Evolutionary conservation across 2,888 invertebrate species (phyloP).

Genomic region (Rhopalosiphum nymphaeae): DNA sequence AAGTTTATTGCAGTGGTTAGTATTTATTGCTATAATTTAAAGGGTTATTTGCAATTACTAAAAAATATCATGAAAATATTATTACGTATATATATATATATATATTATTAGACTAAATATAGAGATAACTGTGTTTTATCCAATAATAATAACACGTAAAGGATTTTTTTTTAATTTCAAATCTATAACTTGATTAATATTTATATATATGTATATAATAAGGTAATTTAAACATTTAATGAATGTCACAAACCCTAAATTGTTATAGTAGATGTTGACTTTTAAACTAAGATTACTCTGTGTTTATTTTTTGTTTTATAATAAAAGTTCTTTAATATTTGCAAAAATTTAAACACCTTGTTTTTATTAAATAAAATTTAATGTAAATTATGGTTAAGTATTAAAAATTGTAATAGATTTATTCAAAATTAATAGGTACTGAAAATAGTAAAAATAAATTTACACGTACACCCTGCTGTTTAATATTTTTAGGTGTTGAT

Average conservation of each 20-base stretch:
- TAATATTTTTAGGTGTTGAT: conserved; percentile 82
- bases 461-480: background rate
- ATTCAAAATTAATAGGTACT: background rate
- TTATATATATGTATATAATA: background rate
- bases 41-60: background rate
- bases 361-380: background rate
- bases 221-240: background rate
- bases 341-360: background rate
- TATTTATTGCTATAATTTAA: conserved; percentile 26
- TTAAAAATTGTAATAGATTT: background rate
- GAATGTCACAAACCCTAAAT: background rate
- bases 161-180: background rate
- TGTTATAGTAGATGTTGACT: background rate
- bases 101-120: background rate
- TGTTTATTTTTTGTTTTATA: background rate
- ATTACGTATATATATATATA: background rate
- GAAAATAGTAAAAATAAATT: background rate
- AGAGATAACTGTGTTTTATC: background rate
- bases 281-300: background rate
- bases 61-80: background rate
- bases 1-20: conserved; percentile 81
- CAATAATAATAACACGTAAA: background rate
- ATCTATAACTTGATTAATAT: background rate
- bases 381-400: background rate
- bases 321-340: background rate